Evolutionary conservation across 1,140 invertebrate species (phyloP), one percentile per base, ranked within the genome.

Genomic region (Neodiprion fabricii): DNA sequence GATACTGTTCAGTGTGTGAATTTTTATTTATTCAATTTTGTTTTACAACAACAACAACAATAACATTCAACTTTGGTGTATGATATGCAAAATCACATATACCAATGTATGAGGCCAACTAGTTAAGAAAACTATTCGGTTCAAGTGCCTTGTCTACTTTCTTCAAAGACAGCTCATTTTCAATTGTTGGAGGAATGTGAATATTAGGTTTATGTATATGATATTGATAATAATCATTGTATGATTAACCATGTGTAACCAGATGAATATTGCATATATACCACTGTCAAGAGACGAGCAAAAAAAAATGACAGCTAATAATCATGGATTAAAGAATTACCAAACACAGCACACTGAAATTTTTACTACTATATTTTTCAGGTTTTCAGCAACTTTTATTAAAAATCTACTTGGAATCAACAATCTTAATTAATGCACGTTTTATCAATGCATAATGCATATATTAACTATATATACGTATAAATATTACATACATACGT

Each of bases 131-230:
- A 84, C 77, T 86, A 84, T 86, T 87, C 81, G 84, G 85, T 87
- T 86, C 83, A 87, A 87, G 86, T 87, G 86, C 86, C 86, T 86
- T 86, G 86, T 87, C 85, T 86, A 87, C 53, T 86, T 86, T 87
- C 86, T 85, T 87, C 86, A 84, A 74, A 81, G 84, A 86, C 82
- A 85, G 86, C 85, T 87, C 85, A 87, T 87, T 86, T 65, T 87
- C 82, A 85, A 86, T 86, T 87, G 85, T 86, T 87, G 84, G 84
- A 86, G 83, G 85, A 86, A 86, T 87, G 85, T 86, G 85, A 86
- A 87, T 87, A 86, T 79, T 84, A 85, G 82, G 82, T 81, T 78
- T 74, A 74, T 78, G 70, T 81, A 75, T 76, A 78, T 78, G 76
- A 74, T 76, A 80, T 66, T 72, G 74, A 79, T 77, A 76, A 76